Evolutionary conservation across 2,113 vertebrate species (phyloP).

Genomic region (Sander lucioperca): DNA sequence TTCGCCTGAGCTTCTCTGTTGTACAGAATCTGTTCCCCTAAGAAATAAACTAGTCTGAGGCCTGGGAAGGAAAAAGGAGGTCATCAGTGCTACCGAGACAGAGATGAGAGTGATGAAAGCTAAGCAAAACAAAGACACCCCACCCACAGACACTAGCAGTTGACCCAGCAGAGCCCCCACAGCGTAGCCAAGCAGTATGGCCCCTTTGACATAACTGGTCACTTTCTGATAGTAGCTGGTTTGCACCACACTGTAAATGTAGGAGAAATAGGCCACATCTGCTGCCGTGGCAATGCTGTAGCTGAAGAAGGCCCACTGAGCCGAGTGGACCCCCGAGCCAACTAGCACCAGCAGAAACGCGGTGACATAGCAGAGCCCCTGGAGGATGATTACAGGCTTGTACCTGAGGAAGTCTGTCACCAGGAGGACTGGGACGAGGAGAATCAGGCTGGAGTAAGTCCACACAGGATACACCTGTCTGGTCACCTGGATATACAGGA

Average conservation of each 20-base stretch:
- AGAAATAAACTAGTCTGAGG: conserved; percentile 86
- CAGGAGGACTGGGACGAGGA: conserved; percentile 88
- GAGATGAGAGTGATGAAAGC: conserved; percentile 87
- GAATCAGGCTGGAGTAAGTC: conserved; percentile 87
- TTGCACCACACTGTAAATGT: conserved; percentile 88
- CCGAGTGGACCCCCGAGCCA: conserved; percentile 80
- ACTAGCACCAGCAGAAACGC: conserved; percentile 87
- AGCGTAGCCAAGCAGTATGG: conserved; percentile 86
- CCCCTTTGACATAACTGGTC: conserved; percentile 88
- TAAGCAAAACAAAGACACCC: conserved; percentile 85
- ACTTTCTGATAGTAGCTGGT: conserved; percentile 86
- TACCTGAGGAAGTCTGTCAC: conserved; percentile 90
- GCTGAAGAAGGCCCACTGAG: conserved; percentile 87
- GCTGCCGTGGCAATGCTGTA: conserved; percentile 86
- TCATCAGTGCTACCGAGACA: conserved; percentile 85
- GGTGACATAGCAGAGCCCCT: conserved; percentile 85
- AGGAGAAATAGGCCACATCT: conserved; percentile 89
- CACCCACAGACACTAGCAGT: conserved; percentile 82
- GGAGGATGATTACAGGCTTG: conserved; percentile 88
- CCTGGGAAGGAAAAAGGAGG: conserved; percentile 88
- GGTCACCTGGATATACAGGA: conserved; percentile 78
- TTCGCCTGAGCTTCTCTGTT: background rate
- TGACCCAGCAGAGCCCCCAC: conserved; percentile 85
- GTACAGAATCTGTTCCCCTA: conserved; percentile 64
- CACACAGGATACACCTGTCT: conserved; percentile 89